Evolutionary conservation across 2,888 invertebrate species (phyloP).

Genomic region (Apeira syringaria): DNA sequence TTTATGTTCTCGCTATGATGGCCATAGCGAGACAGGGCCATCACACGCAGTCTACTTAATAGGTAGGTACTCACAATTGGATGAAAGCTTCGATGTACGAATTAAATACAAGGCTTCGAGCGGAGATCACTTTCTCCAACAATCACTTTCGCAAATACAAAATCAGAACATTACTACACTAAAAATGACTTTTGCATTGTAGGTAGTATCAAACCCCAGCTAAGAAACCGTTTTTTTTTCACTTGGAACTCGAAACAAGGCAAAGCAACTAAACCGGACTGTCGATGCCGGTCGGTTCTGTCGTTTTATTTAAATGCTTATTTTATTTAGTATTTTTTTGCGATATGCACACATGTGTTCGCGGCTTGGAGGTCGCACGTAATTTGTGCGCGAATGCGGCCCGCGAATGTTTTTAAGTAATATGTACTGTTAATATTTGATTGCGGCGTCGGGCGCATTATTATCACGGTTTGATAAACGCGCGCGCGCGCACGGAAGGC

Average conservation of each 20-base stretch:
- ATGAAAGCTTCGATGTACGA: no score
- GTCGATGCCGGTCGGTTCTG: constrained; percentile 41
- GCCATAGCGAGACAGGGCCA: background rate
- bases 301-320: constrained; percentile 56
- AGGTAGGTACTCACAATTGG: no score
- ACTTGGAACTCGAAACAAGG: constrained; percentile 43
- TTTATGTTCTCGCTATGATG: no score
- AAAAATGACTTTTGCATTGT: no score
- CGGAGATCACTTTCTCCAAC: constrained; percentile 21
- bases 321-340: constrained; percentile 48
- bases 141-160: constrained; percentile 29
- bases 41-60: background rate
- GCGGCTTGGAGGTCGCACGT: constrained; percentile 51
- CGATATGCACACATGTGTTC: constrained; percentile 49
- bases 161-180: no score
- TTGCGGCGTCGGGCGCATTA: constrained; percentile 49
- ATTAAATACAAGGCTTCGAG: constrained; percentile 4
- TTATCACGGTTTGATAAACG: constrained; percentile 69
- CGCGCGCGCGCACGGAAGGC: constrained; percentile 66
- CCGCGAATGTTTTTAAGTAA: constrained; percentile 57
- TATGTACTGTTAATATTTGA: constrained; percentile 61
- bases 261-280: constrained; percentile 56
- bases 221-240: constrained; percentile 31
- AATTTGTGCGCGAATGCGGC: constrained; percentile 47
- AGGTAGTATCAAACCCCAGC: constrained; percentile 2